phyloP scores from a whole-genome alignment of 2,113 vertebrate species.

The Alethe diademata region DNA sequence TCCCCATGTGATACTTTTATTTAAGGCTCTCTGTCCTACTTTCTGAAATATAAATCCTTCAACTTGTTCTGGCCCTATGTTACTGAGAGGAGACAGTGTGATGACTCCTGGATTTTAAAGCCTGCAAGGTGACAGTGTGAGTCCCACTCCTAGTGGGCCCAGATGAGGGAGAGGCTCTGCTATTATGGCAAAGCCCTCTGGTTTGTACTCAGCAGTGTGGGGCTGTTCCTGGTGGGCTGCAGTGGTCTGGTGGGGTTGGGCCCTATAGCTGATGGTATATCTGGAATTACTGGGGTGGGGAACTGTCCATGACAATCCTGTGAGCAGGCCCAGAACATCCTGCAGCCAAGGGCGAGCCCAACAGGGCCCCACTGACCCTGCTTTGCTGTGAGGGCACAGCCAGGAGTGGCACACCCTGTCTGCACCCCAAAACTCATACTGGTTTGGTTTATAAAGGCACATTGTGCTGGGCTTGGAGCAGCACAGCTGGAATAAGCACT shows the following conservation, averaged over 20 bases:
- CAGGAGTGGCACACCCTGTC: too few species aligned
- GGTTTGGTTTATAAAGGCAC: neutral
- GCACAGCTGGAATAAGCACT: fast-evolving
- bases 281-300: neutral
- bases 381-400: neutral
- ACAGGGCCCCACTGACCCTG: fast-evolving
- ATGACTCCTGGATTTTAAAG: neutral
- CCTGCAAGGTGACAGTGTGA: neutral
- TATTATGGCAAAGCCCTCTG: neutral
- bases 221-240: neutral
- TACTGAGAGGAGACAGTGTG: neutral
- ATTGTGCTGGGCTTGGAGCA: neutral
- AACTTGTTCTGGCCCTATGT: neutral
- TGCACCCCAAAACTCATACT: neutral
- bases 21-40: neutral
- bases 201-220: neutral
- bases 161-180: neutral
- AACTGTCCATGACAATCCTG: neutral
- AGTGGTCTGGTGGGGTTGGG: neutral
- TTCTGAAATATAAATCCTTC: neutral
- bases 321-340: neutral
- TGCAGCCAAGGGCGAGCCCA: fast-evolving
- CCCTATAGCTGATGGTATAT: neutral
- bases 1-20: fast-evolving
- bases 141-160: neutral